Base-by-base conservation (phyloP, 2,888 invertebrate genomes). In the Flexamia atlantica region DNA sequence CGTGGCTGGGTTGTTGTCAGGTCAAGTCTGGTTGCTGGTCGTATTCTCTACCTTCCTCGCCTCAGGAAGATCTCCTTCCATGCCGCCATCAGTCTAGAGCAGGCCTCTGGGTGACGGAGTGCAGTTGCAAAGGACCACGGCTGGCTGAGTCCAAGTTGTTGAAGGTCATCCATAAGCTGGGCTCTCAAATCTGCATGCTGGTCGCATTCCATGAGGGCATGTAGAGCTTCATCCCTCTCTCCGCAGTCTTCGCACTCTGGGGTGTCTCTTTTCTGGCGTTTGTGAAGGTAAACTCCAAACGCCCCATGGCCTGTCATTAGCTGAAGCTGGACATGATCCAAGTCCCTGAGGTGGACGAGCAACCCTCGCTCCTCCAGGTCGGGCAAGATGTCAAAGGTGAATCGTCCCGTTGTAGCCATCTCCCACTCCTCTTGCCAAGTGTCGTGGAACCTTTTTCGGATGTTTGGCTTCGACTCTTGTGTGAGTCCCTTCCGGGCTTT, bases 231-330 rank as follows among this genome's bases (percentile, higher is more conserved):
- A 23, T 68, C 68, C 28, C 10, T 5, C 7, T 23, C 7, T 5
- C 23, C 28, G 30, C 68, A 68, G 23, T 14, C 14, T 57, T 7
- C 12, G 23, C 57, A 57, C n/a, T 57, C 23, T 5, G 7, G 7
- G 14, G 14, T 68, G 23, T 68, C 68, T 23, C 28, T 28, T 68
- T n/a, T 23, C 9, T 25, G 9, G 28, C 5, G n/a, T 68, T n/a
- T 68, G 7, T 9, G n/a, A 5, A 68, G 68, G n/a, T 68, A 68
- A 7, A n/a, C n/a, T 7, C 30, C 30, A 30, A 14, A 68, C 10
- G 68, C n/a, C 5, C 68, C 68, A 68, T 68, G 68, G 23, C 68
- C 68, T 9, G 30, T 68, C 9, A 57, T 9, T 28, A 68, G 68
- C 9, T 68, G 68, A 9, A 68, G 9, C 12, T n/a, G 12, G 10